phyloP scores from a whole-genome alignment of 2,888 invertebrate genomes.

The Carpatolechia fugitivella region DNA sequence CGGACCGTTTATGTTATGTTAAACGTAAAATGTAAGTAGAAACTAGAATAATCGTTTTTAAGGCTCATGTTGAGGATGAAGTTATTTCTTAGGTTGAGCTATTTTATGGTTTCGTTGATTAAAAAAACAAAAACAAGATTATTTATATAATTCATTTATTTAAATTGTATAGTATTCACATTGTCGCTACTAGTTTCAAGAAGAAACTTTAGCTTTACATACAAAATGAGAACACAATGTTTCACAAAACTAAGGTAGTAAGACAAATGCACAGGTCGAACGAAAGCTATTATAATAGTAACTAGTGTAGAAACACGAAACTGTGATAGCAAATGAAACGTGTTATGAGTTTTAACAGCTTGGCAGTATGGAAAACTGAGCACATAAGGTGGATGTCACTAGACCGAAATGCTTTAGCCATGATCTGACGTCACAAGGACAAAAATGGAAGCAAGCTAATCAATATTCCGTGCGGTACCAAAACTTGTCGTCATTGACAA shows the following conservation, averaged over 20 bases:
- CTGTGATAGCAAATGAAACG: constrained; percentile 36
- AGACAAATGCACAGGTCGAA: constrained; percentile 73
- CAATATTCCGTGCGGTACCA: background rate
- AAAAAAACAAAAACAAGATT: constrained; percentile 27
- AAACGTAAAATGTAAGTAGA: no score
- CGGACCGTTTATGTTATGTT: no score
- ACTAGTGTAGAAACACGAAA: constrained; percentile 47
- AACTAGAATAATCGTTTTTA: no score
- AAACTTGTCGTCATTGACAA: no score
- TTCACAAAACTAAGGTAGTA: constrained; percentile 61
- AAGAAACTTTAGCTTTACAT: constrained; percentile 71
- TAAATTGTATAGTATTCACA: constrained; percentile 78
- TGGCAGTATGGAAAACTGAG: constrained; percentile 39
- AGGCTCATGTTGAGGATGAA: background rate
- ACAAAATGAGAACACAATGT: constrained; percentile 76
- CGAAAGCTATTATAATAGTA: constrained; percentile 53
- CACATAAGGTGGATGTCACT: background rate
- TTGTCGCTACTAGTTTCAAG: constrained; percentile 70
- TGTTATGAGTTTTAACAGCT: no score
- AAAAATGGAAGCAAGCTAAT: background rate
- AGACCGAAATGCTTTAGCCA: background rate
- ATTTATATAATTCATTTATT: constrained; percentile 80
- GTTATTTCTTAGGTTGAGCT: background rate
- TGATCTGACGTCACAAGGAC: background rate
- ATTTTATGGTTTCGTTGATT: background rate